Evolutionary conservation across 2,888 invertebrate genomes (phyloP).

Genomic region (Pelosia muscerda): DNA sequence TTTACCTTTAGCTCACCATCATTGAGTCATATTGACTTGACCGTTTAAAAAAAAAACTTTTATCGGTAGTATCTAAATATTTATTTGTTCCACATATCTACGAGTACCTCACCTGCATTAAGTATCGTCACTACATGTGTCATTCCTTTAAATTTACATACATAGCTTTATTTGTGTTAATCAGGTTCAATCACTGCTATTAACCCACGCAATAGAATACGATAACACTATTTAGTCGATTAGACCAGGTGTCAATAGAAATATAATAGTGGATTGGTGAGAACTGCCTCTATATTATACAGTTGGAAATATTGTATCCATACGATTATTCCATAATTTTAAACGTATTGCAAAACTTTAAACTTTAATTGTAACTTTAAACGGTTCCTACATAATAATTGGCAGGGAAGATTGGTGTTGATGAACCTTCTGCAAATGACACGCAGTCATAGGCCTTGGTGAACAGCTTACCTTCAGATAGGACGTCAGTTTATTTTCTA

Average conservation of each 20-base stretch:
- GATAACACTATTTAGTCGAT: neutral
- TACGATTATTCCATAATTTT: too few species aligned
- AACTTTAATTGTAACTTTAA: too few species aligned
- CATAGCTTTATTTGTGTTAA: constrained; percentile 2
- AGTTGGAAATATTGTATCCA: neutral
- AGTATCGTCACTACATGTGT: neutral
- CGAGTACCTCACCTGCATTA: neutral
- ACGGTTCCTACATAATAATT: too few species aligned
- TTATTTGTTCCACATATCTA: neutral
- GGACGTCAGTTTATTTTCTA: neutral
- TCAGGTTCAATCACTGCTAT: constrained; percentile 2
- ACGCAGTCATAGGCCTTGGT: too few species aligned
- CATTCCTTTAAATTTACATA: neutral
- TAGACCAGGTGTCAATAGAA: neutral
- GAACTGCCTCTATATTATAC: neutral
- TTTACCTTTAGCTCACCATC: too few species aligned
- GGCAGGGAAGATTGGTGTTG: neutral
- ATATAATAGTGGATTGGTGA: neutral
- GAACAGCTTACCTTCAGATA: neutral
- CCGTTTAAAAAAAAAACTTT: too few species aligned
- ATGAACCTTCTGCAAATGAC: neutral
- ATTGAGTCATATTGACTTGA: too few species aligned
- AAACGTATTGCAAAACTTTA: too few species aligned
- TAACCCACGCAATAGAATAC: constrained; percentile 1
- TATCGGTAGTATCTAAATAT: neutral